These are phyloP conservation scores for Scaptomyza parva DNA, from an alignment of 2,888 invertebrate species.

Conservation along the genomic window DNA sequence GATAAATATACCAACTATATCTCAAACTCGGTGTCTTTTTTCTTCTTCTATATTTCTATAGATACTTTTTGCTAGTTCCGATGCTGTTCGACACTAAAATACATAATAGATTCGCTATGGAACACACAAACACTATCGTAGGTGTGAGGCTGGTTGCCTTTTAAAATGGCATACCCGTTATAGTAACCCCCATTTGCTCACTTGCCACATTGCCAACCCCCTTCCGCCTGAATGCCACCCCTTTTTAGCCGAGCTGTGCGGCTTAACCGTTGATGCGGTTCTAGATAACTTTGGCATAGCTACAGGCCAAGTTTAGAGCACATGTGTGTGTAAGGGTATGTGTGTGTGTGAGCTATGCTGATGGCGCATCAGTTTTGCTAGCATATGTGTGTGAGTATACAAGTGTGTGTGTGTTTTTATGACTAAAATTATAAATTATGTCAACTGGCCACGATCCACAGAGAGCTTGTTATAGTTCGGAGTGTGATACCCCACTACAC, in stretches of 20 bases:
- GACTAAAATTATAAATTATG: conserved; percentile 80
- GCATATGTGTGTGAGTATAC: conserved; percentile 25
- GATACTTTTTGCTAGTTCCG: conserved; percentile 23
- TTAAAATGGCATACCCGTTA: conserved; percentile 30
- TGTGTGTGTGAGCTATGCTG: conserved; percentile 41
- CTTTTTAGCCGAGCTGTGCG: conserved; percentile 25
- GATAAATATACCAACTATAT: conserved; percentile 47
- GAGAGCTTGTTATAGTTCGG: conserved; percentile 71
- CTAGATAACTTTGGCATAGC: conserved; percentile 70
- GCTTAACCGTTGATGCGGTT: conserved; percentile 74
- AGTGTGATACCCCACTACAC: conserved; percentile 42
- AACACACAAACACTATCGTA: conserved; percentile 3
- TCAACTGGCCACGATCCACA: conserved; percentile 79
- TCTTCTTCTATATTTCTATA: too few species aligned
- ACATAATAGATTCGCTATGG: conserved; percentile 39
- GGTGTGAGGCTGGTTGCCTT: not conserved
- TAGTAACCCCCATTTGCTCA: not conserved
- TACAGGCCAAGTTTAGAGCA: conserved; percentile 70
- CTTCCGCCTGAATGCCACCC: not conserved
- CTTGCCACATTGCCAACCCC: too few species aligned
- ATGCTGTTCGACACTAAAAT: conserved; percentile 23
- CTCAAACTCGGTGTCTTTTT: conserved; percentile 18
- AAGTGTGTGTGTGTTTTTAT: conserved; percentile 62
- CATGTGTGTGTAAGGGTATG: conserved; percentile 23
- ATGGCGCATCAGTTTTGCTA: conserved; percentile 51